phyloP scores from a whole-genome alignment of 2,888 invertebrate genomes.

The Ernsta delagoae region DNA sequence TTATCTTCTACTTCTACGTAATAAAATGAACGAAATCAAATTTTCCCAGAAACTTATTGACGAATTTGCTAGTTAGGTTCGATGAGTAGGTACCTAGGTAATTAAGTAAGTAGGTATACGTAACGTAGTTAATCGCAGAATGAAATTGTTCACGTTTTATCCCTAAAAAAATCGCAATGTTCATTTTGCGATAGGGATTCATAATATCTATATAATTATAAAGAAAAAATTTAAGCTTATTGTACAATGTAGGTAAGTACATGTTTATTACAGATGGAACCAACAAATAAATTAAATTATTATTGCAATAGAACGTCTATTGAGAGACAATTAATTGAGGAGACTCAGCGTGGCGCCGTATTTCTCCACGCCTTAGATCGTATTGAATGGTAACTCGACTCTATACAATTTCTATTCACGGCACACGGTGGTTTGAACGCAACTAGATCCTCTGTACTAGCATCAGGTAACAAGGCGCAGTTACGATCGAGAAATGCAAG shows the following conservation, averaged over 20 bases:
- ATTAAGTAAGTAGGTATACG: no score
- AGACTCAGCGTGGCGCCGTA: conserved; percentile 30
- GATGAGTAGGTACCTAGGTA: no score
- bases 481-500: conserved; percentile 40
- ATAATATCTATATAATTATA: no score
- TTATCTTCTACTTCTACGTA: background rate
- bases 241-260: no score
- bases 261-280: no score
- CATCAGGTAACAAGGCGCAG: conserved; percentile 68
- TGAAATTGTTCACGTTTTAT: no score
- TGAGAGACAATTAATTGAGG: conserved; percentile 36
- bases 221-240: no score
- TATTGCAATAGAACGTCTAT: conserved; percentile 7
- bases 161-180: no score
- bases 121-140: no score
- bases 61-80: background rate
- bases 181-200: no score
- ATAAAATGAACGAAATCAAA: background rate
- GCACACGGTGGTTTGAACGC: conserved; percentile 45
- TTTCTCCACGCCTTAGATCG: conserved; percentile 31
- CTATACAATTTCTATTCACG: conserved; percentile 56
- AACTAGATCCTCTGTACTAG: conserved; percentile 55
- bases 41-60: conserved; percentile 1
- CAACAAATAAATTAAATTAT: background rate
- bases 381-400: conserved; percentile 49